Evolutionary conservation across 2,797 vertebrate species (phyloP).

Genomic region (Huso huso): DNA sequence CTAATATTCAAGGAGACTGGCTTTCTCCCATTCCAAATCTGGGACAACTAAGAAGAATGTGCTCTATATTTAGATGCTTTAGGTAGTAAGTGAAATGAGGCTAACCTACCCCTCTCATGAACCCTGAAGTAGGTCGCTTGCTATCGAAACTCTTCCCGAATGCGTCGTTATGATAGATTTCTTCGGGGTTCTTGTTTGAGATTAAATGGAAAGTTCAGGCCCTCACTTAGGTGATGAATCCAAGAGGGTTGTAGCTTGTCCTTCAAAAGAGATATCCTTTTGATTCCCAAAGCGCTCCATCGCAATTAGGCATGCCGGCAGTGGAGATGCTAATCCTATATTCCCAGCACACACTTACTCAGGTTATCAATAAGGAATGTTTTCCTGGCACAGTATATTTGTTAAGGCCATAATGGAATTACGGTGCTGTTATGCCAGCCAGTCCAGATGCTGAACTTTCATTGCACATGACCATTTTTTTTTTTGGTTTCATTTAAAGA

Average conservation of each 20-base stretch:
- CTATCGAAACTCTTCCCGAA: conserved; percentile 8
- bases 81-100: conserved; percentile 25
- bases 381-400: conserved; percentile 37
- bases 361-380: conserved; percentile 46
- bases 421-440: conserved; percentile 39
- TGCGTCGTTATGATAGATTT: conserved; percentile 9
- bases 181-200: conserved; percentile 15
- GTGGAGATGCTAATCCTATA: conserved; percentile 39
- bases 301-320: conserved; percentile 18
- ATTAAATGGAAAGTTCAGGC: conserved; percentile 39
- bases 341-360: conserved; percentile 34
- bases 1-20: conserved; percentile 24
- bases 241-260: conserved; percentile 31
- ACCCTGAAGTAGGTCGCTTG: conserved; percentile 15
- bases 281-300: conserved; percentile 17
- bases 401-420: conserved; percentile 58
- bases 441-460: conserved; percentile 40
- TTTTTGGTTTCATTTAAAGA: conserved; percentile 14
- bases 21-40: neutral
- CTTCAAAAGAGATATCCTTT: conserved; percentile 32
- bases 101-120: conserved; percentile 12
- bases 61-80: conserved; percentile 17
- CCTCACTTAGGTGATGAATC: conserved; percentile 47
- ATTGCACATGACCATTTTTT: conserved; percentile 14
- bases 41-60: neutral